These are phyloP conservation scores for Campylomormyrus numenius DNA, from an alignment of 2,113 vertebrate genomes.

Conservation along the genomic window DNA sequence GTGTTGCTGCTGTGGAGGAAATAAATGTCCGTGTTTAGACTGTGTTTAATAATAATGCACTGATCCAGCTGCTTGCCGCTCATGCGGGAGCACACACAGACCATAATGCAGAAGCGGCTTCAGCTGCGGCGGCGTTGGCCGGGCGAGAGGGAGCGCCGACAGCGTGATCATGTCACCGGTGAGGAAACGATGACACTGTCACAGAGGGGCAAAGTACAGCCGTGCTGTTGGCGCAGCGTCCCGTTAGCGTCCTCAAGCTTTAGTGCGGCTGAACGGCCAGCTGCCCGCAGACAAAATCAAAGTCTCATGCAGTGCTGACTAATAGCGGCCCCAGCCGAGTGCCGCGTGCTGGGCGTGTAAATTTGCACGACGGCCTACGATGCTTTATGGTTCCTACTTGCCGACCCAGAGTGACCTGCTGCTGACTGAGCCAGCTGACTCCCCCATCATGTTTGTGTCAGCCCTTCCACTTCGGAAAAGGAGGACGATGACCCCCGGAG, in stretches of 20 bases:
- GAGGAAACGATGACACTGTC: slow-evolving; percentile 52
- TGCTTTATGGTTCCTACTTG: slow-evolving; percentile 3
- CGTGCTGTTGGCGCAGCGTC: slow-evolving; percentile 45
- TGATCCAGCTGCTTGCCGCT: neutral
- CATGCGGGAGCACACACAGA: neutral
- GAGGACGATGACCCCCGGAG: neutral
- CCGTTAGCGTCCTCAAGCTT: slow-evolving; percentile 55
- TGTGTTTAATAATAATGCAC: slow-evolving; percentile 4
- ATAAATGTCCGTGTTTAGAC: slow-evolving; percentile 3
- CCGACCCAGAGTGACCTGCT: slow-evolving; percentile 29
- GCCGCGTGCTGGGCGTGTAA: slow-evolving; percentile 18
- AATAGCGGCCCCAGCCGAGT: slow-evolving; percentile 43
- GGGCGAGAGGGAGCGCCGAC: slow-evolving; percentile 50
- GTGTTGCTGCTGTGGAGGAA: slow-evolving; percentile 38
- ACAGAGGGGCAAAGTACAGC: slow-evolving; percentile 46
- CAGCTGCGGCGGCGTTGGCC: neutral
- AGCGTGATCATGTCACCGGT: slow-evolving; percentile 65
- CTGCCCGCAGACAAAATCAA: slow-evolving; percentile 47
- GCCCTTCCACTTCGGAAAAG: neutral
- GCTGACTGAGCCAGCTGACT: neutral
- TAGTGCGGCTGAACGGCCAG: slow-evolving; percentile 35
- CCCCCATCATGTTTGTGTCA: neutral
- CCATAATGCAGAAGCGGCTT: neutral
- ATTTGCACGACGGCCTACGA: slow-evolving; percentile 29
- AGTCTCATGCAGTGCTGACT: slow-evolving; percentile 58